A percentile compares a stretch with the other conserved stretches of the same genome.
Conservation (phyloP, 2,888 invertebrate species). For the Ormyrus thymus region DNA sequence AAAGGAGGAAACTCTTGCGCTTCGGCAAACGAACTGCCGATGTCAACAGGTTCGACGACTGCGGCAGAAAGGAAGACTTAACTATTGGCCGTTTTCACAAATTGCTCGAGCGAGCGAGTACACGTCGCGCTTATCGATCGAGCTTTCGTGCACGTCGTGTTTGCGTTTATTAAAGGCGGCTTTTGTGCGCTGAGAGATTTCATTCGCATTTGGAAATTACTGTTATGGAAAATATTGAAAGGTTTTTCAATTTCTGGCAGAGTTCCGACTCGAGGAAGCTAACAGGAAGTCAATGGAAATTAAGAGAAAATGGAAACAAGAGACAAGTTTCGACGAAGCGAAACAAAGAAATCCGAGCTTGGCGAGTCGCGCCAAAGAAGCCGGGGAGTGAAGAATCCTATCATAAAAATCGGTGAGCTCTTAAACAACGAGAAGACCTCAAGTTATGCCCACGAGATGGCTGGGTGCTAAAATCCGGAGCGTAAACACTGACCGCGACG, state of each 20-base stretch:
- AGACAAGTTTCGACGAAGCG: constrained; percentile 3
- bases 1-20: constrained; percentile 19
- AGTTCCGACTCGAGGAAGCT: too few species aligned
- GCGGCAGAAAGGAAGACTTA: not conserved
- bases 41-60: constrained; percentile 50
- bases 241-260: too few species aligned
- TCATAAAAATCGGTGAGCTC: constrained; percentile 69
- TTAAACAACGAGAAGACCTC: constrained; percentile 61
- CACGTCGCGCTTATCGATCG: not conserved
- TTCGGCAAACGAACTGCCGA: constrained; percentile 40
- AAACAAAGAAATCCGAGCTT: not conserved
- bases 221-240: too few species aligned
- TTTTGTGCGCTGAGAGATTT: not conserved
- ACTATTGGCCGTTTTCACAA: not conserved
- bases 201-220: not conserved
- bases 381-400: constrained; percentile 8
- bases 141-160: not conserved
- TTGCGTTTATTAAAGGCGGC: not conserved
- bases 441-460: constrained; percentile 59
- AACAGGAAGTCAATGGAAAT: too few species aligned
- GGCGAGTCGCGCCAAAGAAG: not conserved
- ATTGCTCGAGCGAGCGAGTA: constrained; percentile 6
- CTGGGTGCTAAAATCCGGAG: constrained; percentile 69
- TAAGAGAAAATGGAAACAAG: too few species aligned
- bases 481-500: constrained; percentile 72